phyloP scores from a whole-genome alignment of 23 tunicate genomes.

The Ciona savignyi region DNA sequence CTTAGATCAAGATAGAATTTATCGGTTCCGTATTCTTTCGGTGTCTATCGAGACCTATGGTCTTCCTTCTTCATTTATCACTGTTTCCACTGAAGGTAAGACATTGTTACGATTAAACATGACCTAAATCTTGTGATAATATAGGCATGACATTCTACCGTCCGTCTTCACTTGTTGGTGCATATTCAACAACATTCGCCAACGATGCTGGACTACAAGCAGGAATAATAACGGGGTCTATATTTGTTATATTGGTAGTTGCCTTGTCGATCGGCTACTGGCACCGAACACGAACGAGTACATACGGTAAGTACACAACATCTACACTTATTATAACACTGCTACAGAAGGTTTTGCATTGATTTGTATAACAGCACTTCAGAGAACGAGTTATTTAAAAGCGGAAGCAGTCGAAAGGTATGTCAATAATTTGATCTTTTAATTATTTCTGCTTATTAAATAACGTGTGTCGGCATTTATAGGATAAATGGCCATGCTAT shows the following conservation, averaged over 20 bases:
- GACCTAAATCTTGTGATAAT: too few relatives aligned
- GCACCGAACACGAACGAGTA: not conserved
- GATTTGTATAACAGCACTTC: not conserved
- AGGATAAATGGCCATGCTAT: too few relatives aligned
- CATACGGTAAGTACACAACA: not conserved
- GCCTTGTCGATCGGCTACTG: not conserved
- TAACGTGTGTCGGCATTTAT: too few relatives aligned
- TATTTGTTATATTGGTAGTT: too few relatives aligned
- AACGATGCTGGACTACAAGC: not conserved
- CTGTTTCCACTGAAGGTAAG: slow-evolving; percentile 51
- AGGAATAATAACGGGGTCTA: not conserved
- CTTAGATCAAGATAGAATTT: slow-evolving; percentile 31
- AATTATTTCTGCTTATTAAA: too few relatives aligned
- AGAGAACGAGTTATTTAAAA: slow-evolving; percentile 2
- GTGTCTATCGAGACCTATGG: slow-evolving; percentile 43
- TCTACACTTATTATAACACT: too few relatives aligned
- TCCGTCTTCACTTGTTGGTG: not conserved
- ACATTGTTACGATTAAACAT: too few relatives aligned
- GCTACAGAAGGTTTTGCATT: too few relatives aligned
- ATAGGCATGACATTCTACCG: not conserved
- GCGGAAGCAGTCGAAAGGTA: slow-evolving; percentile 9
- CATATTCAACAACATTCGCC: not conserved
- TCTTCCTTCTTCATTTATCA: slow-evolving; percentile 39
- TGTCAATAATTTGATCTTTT: not conserved
- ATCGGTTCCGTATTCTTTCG: slow-evolving; percentile 58